Evolutionary conservation across 2,888 invertebrate genomes (phyloP), one percentile per base, ranked within the genome.

Genomic region (Encarsia formosa): DNA sequence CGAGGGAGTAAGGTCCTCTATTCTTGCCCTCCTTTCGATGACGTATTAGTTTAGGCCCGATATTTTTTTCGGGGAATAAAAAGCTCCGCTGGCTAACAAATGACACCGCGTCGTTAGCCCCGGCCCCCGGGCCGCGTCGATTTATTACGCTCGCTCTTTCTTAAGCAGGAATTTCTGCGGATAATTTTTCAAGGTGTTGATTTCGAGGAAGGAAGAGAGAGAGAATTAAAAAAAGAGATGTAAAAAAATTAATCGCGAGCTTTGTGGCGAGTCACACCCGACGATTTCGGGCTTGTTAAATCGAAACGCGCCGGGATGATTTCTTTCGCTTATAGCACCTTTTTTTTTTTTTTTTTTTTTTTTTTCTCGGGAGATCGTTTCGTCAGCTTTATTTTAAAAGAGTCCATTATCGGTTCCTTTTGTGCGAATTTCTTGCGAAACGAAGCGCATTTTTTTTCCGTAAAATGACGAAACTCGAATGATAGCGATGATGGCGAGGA

Each of bases 181-280:
- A 26, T 9, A 13, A 56, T 56, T 49, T 49, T 56, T 56, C 52
- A 46, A 52, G 52, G 45, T 49, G 55, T 52, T 56, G 49, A 56
- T 56, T 56, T 52, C 55, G 16, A 8, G 34, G 49, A 37, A 49
- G 18, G 39, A 46, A 38, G 16, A 38, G 49, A n/a, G 11, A 15
- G 18, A 3, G 11, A 29, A n/a, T 26, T n/a, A 13, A 16, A 8
- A 9, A n/a, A 18, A 41, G 37, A n/a, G 34, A n/a, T n/a, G n/a
- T n/a, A n/a, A n/a, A n/a, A n/a, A n/a, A 34, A 26, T 11, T 26
- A 5, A 26, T 11, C 11, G 26, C 11, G 8, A 11, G 26, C 26
- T 8, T 11, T 26, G 26, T n/a, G 26, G 8, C 11, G 26, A 26
- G 6, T 26, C 26, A 26, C 26, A 26, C 3, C 40, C 45, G 24